Evolutionary conservation across 2,113 vertebrate genomes (phyloP).

Genomic region (Ciconia maguari): DNA sequence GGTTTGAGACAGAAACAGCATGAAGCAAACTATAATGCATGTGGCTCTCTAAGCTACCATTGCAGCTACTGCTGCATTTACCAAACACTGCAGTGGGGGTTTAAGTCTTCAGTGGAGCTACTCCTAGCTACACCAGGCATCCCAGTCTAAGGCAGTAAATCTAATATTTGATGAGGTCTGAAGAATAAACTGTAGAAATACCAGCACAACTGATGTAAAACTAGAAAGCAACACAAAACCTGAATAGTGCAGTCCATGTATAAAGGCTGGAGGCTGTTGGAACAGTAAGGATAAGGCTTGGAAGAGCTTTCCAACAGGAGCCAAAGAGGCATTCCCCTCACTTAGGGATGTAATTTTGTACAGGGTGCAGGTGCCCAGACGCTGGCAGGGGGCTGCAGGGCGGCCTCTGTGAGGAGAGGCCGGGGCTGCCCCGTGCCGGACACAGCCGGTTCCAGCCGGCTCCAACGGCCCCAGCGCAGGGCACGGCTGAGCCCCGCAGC

Average conservation of each 20-base stretch:
- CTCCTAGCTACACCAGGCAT: not conserved
- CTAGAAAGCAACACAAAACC: not conserved
- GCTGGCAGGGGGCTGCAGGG: accelerated
- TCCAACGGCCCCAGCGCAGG: not conserved
- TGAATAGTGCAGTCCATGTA: accelerated
- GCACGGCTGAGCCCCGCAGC: not conserved
- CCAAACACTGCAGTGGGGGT: not conserved
- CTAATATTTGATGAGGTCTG: not conserved
- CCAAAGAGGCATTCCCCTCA: not conserved
- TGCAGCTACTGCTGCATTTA: not conserved
- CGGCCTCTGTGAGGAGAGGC: not conserved
- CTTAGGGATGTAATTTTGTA: not conserved
- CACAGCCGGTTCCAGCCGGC: no score
- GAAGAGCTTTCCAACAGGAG: not conserved
- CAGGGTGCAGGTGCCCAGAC: accelerated
- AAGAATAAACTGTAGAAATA: not conserved
- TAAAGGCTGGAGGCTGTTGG: not conserved
- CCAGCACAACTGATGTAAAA: not conserved
- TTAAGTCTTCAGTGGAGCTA: not conserved
- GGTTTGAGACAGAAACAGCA: not conserved
- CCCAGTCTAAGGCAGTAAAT: not conserved
- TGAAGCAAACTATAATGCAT: not conserved
- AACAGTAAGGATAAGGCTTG: not conserved
- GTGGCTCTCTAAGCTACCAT: no score
- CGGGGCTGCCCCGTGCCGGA: not conserved